Evolutionary conservation across 1,140 invertebrate genomes (phyloP).

Genomic region (Zaprionus inermis): DNA sequence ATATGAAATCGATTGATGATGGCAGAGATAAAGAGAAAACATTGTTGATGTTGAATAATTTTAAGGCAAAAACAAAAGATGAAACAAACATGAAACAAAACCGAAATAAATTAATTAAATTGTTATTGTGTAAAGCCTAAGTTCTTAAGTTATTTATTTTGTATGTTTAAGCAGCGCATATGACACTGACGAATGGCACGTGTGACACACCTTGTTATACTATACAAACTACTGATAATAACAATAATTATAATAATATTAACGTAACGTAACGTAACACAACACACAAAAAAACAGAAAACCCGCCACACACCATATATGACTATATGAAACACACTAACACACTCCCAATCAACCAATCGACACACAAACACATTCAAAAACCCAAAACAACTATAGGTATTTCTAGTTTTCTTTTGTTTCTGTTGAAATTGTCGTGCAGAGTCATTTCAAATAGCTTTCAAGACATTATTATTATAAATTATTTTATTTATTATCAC

Average conservation of each 20-base stretch:
- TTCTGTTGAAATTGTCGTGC: constrained; percentile 33
- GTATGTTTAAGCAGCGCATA: constrained; percentile 78
- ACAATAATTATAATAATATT: constrained; percentile 51
- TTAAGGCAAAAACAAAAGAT: constrained; percentile 59
- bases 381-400: constrained; percentile 27
- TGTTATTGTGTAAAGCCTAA: constrained; percentile 81
- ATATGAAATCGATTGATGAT: constrained; percentile 16
- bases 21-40: constrained; percentile 54
- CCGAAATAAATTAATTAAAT: constrained; percentile 69
- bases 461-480: constrained; percentile 49
- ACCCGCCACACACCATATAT: background rate
- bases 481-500: constrained; percentile 31
- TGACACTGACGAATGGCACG: constrained; percentile 61
- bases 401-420: constrained; percentile 20
- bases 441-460: constrained; percentile 54
- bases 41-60: constrained; percentile 82
- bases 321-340: constrained; percentile 35
- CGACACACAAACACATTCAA: constrained; percentile 13
- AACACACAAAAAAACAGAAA: constrained; percentile 35
- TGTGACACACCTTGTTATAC: constrained; percentile 72
- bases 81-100: constrained; percentile 31
- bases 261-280: constrained; percentile 20
- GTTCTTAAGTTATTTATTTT: constrained; percentile 82
- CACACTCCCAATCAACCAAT: constrained; percentile 12
- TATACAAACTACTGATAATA: constrained; percentile 37